These are phyloP conservation scores for Sinocyclocheilus grahami DNA, from an alignment of 2,113 vertebrate genomes.

Conservation along the genomic window DNA sequence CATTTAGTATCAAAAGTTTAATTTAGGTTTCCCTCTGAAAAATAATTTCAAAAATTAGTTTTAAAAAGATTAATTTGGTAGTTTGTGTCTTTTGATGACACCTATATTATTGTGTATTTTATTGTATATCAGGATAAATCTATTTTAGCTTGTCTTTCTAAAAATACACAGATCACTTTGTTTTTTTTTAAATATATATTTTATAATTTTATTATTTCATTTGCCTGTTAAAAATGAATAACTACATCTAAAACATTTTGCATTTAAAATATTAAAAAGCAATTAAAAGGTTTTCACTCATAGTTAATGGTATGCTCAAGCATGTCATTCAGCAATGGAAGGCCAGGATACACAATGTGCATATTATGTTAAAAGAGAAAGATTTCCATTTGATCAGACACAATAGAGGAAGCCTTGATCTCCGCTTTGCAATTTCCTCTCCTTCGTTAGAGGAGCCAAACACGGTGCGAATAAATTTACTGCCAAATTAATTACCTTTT, in stretches of 20 bases:
- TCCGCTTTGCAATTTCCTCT: slow-evolving; percentile 66
- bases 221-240: slow-evolving; percentile 12
- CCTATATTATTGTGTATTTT: not conserved
- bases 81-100: not conserved
- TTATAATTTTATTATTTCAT: not conserved
- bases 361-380: slow-evolving; percentile 72
- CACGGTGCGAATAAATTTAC: slow-evolving; percentile 73
- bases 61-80: not conserved
- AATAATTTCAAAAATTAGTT: not conserved
- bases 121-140: not conserved
- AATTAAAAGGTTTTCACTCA: slow-evolving; percentile 34
- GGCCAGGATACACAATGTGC: slow-evolving; percentile 70
- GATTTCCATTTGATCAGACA: slow-evolving; percentile 77
- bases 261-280: slow-evolving; percentile 22
- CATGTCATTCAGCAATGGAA: slow-evolving; percentile 70
- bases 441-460: slow-evolving; percentile 76
- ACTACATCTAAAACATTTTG: slow-evolving; percentile 25
- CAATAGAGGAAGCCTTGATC: slow-evolving; percentile 64
- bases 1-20: not conserved
- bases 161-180: not conserved
- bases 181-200: too few species aligned
- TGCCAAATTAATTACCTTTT: slow-evolving; percentile 81
- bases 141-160: not conserved
- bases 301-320: slow-evolving; percentile 62
- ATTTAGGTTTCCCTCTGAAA: not conserved